phyloP scores from a whole-genome alignment of 92 coral and sea anemone species.

The Zoanthus sociatus region DNA sequence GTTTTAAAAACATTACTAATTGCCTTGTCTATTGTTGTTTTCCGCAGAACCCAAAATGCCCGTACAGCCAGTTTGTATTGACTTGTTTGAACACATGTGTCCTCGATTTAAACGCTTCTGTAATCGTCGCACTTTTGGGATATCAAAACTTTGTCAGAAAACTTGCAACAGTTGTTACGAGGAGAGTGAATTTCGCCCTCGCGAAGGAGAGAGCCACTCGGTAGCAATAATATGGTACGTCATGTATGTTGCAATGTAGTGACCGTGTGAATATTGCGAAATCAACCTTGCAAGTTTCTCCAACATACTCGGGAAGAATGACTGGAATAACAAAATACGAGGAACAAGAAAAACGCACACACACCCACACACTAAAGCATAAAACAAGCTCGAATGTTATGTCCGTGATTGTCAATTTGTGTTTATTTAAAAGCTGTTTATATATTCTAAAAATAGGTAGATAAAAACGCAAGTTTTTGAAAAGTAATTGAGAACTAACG shows the following conservation, averaged over 20 bases:
- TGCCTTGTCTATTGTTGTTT: background rate
- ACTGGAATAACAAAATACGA: too few species aligned
- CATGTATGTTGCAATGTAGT: background rate
- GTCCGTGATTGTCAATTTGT: too few species aligned
- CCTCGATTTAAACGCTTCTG: slow-evolving; percentile 2
- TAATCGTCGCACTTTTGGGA: background rate
- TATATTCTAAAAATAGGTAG: too few species aligned
- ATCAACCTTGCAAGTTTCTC: background rate
- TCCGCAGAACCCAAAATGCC: slow-evolving; percentile 31
- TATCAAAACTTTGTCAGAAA: slow-evolving; percentile 16
- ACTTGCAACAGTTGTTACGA: background rate
- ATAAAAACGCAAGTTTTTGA: too few species aligned
- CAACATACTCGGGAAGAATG: background rate
- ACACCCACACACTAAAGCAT: too few species aligned
- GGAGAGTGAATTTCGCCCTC: background rate
- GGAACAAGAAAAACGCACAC: too few species aligned
- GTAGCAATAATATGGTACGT: slow-evolving; percentile 16
- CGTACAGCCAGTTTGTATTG: slow-evolving; percentile 18
- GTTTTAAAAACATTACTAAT: too few species aligned
- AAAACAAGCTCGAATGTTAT: too few species aligned
- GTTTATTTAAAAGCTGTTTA: too few species aligned
- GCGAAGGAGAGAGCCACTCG: slow-evolving; percentile 8
- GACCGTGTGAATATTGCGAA: background rate
- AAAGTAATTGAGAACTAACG: too few species aligned
- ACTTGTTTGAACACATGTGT: background rate